Evolutionary conservation across 2,113 vertebrate genomes (phyloP), one percentile per base, ranked within the genome.

Genomic region (Meles meles): DNA sequence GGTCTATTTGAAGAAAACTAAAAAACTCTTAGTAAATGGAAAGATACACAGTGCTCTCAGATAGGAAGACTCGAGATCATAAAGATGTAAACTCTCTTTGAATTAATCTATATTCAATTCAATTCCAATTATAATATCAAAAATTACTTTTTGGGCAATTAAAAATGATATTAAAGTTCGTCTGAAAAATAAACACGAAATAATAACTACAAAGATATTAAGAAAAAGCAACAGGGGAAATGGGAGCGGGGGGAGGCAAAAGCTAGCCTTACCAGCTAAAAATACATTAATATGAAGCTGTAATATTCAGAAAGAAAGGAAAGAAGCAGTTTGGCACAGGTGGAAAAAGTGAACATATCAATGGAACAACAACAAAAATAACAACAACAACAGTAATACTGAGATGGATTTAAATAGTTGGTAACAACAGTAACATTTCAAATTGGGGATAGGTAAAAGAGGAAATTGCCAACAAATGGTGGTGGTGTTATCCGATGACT

Each of bases 181-280:
- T 91, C 72, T 93, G 67, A 95, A 94, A 98, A 86, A 72, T 81
- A 93, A 65, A 67, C 29, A 39, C 3, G 18, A 31, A 95, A 27
- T 29, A 81, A 85, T 34, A 94, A 72, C 34, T 72, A 65, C 44
- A 81, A 93, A 92, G 44, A 81, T 9, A 25, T n/a, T 59, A 37
- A 72, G 29, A 37, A 84, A 74, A 77, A 57, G 55, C 10, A 71
- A 52, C 52, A 49, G 9, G 55, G 18, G 11, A 77, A 52, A 37
- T 3, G 9, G 44, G 34, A 3, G 7, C 5, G 9, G 52, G 21
- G 31, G 5, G 69, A 77, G 61, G 72, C 17, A 83, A 39, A 29
- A 6, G 39, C 15, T 17, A 44, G 23, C 2, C 13, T 81, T 61
- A 61, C 10, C 25, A 31, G 63, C 39, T 65, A 25, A 71, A 67